A percentile compares a stretch with the other conserved stretches of the same genome.
phyloP scores from a whole-genome alignment of 2,888 invertebrate species.

The Pseudanteris insignis region DNA sequence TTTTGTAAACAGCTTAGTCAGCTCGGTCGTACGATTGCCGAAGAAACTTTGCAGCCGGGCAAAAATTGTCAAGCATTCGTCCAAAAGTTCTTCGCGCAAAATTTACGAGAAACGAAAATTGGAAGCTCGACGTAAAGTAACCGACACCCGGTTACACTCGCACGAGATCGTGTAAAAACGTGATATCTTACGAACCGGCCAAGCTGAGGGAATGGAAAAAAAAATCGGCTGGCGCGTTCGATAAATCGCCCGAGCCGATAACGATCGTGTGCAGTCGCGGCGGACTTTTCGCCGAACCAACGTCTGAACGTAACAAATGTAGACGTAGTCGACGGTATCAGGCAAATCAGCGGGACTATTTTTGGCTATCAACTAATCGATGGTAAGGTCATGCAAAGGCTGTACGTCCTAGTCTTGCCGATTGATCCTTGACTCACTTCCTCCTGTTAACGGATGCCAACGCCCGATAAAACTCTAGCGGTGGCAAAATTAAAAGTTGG shows the following conservation, averaged over 20 bases:
- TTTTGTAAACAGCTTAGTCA: slow-evolving; percentile 38
- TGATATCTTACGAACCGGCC: too few relatives aligned
- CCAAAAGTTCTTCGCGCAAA: too few relatives aligned
- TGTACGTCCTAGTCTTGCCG: slow-evolving; percentile 47
- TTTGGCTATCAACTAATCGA: slow-evolving; percentile 63
- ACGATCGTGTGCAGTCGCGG: slow-evolving; percentile 13
- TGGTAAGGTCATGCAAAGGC: slow-evolving; percentile 61
- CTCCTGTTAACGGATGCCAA: slow-evolving; percentile 33
- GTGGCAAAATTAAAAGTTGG: slow-evolving; percentile 30
- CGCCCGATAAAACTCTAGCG: slow-evolving; percentile 33
- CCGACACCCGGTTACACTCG: too few relatives aligned
- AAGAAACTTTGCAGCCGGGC: slow-evolving; percentile 14
- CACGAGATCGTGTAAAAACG: too few relatives aligned
- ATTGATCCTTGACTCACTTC: slow-evolving; percentile 57
- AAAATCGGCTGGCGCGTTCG: background rate
- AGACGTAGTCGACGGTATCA: slow-evolving; percentile 49
- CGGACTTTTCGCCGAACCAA: slow-evolving; percentile 13
- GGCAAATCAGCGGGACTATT: slow-evolving; percentile 56
- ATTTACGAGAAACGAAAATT: too few relatives aligned
- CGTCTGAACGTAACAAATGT: slow-evolving; percentile 34
- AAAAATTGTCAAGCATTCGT: too few relatives aligned
- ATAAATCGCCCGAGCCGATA: slow-evolving; percentile 6
- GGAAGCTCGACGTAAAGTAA: too few relatives aligned
- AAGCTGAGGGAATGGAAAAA: too few relatives aligned
- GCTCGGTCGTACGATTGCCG: slow-evolving; percentile 26